phyloP scores from a whole-genome alignment of 1,140 invertebrate species.

The Agraylea sexmaculata region DNA sequence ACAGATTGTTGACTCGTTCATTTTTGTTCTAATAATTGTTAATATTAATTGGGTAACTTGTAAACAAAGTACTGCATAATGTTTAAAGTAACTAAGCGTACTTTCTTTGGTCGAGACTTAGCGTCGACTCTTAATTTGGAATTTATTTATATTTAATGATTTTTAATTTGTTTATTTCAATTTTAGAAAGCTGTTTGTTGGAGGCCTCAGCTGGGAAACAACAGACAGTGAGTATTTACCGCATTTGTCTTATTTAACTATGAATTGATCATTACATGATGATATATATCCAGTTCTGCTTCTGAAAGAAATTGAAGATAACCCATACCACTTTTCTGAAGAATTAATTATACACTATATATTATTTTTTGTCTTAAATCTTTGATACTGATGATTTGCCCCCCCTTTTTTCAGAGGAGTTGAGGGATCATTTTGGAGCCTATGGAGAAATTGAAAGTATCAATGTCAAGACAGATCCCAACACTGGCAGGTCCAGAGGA shows the following conservation, averaged over 20 bases:
- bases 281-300: slow-evolving; percentile 42
- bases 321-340: slow-evolving; percentile 30
- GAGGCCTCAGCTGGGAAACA: slow-evolving; percentile 94
- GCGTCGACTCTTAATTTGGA: slow-evolving; percentile 15
- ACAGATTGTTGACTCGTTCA: slow-evolving; percentile 41
- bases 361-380: background rate
- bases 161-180: slow-evolving; percentile 35
- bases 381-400: slow-evolving; percentile 1
- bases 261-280: slow-evolving; percentile 26
- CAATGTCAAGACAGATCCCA: slow-evolving; percentile 87
- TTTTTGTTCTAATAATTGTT: no score
- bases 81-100: slow-evolving; percentile 33
- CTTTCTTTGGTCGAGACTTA: slow-evolving; percentile 18
- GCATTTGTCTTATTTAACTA: slow-evolving; percentile 18
- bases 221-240: slow-evolving; percentile 78
- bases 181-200: slow-evolving; percentile 96
- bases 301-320: slow-evolving; percentile 39
- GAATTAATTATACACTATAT: background rate
- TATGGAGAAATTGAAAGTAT: slow-evolving; percentile 89
- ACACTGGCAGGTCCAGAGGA: slow-evolving; percentile 78
- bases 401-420: slow-evolving; percentile 66
- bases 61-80: slow-evolving; percentile 45
- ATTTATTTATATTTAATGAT: slow-evolving; percentile 19
- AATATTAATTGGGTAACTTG: slow-evolving; percentile 43
- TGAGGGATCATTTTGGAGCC: slow-evolving; percentile 78